A percentile compares a stretch with the other conserved stretches of the same genome.
Evolutionary conservation across 2,113 vertebrate genomes (phyloP).

Genomic region (Cochlearius cochlearius): DNA sequence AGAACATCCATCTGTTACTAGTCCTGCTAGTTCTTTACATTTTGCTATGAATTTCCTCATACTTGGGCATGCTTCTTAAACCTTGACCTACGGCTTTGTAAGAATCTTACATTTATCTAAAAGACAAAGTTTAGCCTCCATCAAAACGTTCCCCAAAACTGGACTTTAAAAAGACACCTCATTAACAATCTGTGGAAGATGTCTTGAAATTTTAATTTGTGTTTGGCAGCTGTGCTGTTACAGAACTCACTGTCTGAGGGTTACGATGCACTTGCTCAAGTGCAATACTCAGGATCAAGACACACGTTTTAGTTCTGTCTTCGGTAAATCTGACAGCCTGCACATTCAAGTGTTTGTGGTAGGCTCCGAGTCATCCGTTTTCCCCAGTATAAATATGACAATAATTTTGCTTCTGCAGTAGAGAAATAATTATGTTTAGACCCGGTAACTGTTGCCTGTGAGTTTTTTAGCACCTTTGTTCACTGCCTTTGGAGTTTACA

Average conservation of each 20-base stretch:
- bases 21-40: neutral
- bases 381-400: neutral
- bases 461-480: neutral
- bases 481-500: neutral
- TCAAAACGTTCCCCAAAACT: neutral
- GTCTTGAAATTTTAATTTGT: neutral
- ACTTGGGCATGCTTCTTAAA: neutral
- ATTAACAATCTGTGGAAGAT: neutral
- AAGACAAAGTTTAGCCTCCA: neutral
- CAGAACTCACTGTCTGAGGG: neutral
- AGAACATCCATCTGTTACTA: neutral
- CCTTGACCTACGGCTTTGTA: neutral
- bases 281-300: neutral
- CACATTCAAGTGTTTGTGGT: neutral
- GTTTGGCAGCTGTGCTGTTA: neutral
- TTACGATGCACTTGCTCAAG: neutral
- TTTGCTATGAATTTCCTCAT: neutral
- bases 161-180: neutral
- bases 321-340: neutral
- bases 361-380: neutral
- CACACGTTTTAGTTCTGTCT: neutral
- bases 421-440: slow-evolving; percentile 8
- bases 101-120: neutral
- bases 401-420: neutral
- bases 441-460: neutral